Conservation (phyloP, 2,113 vertebrate species). For the Hippocampus guttulatus region DNA sequence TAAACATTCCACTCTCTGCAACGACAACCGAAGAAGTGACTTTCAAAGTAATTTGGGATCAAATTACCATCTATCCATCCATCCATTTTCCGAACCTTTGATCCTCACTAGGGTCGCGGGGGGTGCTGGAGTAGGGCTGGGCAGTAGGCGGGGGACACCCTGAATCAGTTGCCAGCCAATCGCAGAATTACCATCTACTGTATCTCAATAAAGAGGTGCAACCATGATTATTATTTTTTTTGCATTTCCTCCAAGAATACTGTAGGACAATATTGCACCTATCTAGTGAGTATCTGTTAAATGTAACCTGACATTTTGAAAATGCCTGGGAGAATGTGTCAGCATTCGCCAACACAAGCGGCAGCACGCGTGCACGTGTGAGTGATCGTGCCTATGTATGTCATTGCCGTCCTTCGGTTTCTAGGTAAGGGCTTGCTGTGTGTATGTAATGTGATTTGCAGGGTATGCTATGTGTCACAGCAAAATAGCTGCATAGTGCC, state of each 20-base stretch:
- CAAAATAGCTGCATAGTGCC: constrained; percentile 56
- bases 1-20: not conserved
- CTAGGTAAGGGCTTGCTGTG: constrained; percentile 33
- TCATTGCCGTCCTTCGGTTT: constrained; percentile 43
- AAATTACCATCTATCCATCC: too few relatives aligned
- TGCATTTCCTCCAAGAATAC: constrained; percentile 3
- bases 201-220: not conserved
- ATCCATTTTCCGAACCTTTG: too few relatives aligned
- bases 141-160: too few relatives aligned
- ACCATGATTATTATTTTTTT: not conserved
- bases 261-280: constrained; percentile 19
- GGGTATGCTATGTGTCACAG: constrained; percentile 62
- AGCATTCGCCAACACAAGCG: constrained; percentile 43
- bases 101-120: too few relatives aligned
- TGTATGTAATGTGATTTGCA: constrained; percentile 57
- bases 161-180: too few relatives aligned
- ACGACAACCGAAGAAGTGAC: not conserved
- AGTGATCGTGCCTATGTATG: constrained; percentile 34
- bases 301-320: constrained; percentile 51
- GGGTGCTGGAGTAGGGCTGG: too few relatives aligned
- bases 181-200: not conserved
- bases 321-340: constrained; percentile 49
- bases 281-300: constrained; percentile 22
- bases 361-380: not conserved
- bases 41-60: too few relatives aligned